phyloP scores from a whole-genome alignment of 2,113 vertebrate genomes.

The Rostratula benghalensis region DNA sequence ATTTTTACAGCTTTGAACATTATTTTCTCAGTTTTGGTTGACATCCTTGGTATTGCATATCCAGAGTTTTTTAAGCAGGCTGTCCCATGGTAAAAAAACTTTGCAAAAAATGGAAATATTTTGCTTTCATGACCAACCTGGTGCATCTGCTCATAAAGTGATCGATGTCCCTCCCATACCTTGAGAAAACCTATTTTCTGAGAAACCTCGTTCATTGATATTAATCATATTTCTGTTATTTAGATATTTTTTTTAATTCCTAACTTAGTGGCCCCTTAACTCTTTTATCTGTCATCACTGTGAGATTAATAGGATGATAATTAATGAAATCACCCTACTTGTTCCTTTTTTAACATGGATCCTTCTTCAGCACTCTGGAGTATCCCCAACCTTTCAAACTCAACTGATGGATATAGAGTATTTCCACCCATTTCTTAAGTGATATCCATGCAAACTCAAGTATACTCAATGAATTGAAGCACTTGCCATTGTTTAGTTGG shows the following conservation, averaged over 20 bases:
- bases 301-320: rapidly evolving
- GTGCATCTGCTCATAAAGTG: neutral
- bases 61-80: neutral
- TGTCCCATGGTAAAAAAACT: neutral
- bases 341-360: neutral
- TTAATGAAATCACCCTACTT: neutral
- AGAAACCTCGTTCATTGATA: neutral
- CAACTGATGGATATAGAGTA: neutral
- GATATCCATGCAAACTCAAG: neutral
- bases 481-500: neutral
- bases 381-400: neutral
- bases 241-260: neutral
- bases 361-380: neutral
- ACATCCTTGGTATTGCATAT: too few species aligned
- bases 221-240: neutral
- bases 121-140: neutral
- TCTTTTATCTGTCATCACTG: neutral
- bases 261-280: neutral
- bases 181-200: neutral
- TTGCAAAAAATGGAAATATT: neutral
- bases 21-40: neutral
- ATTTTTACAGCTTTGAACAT: neutral
- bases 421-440: neutral
- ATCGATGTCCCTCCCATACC: rapidly evolving
- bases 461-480: rapidly evolving